A percentile compares a stretch with the other conserved stretches of the same genome.
Conservation (phyloP, 2,888 invertebrate species). For the Branchellion lobata region DNA sequence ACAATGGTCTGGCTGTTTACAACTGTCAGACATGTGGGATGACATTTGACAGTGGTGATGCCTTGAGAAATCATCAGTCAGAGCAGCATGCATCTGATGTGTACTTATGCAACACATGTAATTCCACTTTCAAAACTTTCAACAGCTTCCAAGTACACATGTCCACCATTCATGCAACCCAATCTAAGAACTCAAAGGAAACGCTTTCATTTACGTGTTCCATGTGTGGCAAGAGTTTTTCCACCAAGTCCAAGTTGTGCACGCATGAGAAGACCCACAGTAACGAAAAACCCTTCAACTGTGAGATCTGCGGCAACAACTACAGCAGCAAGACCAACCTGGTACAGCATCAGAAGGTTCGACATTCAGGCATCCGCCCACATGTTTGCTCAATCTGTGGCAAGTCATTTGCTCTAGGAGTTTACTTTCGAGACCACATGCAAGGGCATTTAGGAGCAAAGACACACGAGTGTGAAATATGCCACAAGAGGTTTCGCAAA, state of each 20-base stretch:
- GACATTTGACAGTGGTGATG: neutral
- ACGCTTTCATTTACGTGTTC: slow-evolving; percentile 29
- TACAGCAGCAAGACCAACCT: slow-evolving; percentile 40
- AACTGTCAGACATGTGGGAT: neutral
- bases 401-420: slow-evolving; percentile 40
- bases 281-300: slow-evolving; percentile 41
- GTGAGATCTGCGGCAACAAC: slow-evolving; percentile 37
- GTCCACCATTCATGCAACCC: neutral
- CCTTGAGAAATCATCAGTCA: neutral
- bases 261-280: slow-evolving; percentile 40
- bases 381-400: slow-evolving; percentile 40
- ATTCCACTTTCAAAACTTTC: neutral
- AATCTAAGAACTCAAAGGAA: neutral
- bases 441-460: slow-evolving; percentile 40
- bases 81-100: neutral
- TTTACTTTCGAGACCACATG: slow-evolving; percentile 43
- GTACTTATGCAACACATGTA: neutral
- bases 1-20: neutral
- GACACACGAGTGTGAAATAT: slow-evolving; percentile 38
- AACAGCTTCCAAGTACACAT: neutral
- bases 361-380: slow-evolving; percentile 39
- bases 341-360: slow-evolving; percentile 36
- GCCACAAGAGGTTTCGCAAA: slow-evolving; percentile 43
- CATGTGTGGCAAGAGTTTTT: slow-evolving; percentile 39
- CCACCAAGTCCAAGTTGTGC: slow-evolving; percentile 25